Evolutionary conservation across 2,888 invertebrate species (phyloP).

Genomic region (Camponotus fellah): DNA sequence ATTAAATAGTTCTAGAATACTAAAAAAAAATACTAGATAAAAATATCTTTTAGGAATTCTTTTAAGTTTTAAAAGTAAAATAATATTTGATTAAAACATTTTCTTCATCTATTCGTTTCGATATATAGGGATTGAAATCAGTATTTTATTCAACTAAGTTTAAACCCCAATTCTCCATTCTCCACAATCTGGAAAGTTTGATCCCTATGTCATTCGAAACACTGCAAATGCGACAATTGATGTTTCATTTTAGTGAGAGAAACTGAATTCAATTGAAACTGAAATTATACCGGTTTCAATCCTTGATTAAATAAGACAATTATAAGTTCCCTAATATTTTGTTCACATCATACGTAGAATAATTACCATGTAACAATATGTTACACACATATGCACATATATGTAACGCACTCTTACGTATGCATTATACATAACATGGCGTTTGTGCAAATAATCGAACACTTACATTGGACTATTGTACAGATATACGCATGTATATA

Average conservation of each 20-base stretch:
- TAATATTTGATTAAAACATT: background rate
- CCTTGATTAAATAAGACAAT: background rate
- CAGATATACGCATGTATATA: slow-evolving; percentile 31
- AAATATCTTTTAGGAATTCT: too few relatives aligned
- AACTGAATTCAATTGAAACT: background rate
- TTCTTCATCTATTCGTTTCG: background rate
- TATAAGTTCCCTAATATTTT: slow-evolving; percentile 22
- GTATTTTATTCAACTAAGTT: slow-evolving; percentile 28
- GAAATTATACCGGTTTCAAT: slow-evolving; percentile 39
- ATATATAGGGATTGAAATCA: slow-evolving; percentile 38
- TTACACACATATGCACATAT: background rate
- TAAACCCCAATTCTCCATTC: background rate
- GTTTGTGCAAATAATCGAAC: slow-evolving; percentile 67
- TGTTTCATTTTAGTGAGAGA: background rate
- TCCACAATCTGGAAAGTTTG: background rate
- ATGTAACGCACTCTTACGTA: slow-evolving; percentile 33
- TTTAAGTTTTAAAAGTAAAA: slow-evolving; percentile 2
- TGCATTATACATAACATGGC: slow-evolving; percentile 38
- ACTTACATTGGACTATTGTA: slow-evolving; percentile 43
- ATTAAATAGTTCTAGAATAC: background rate
- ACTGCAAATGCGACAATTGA: slow-evolving; percentile 2
- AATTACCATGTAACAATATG: background rate
- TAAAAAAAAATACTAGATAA: background rate
- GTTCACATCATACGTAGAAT: slow-evolving; percentile 36
- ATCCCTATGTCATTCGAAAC: background rate